Evolutionary conservation across 2,113 vertebrate genomes (phyloP), one percentile per base, ranked within the genome.

Genomic region (Colistium nudipinnis): DNA sequence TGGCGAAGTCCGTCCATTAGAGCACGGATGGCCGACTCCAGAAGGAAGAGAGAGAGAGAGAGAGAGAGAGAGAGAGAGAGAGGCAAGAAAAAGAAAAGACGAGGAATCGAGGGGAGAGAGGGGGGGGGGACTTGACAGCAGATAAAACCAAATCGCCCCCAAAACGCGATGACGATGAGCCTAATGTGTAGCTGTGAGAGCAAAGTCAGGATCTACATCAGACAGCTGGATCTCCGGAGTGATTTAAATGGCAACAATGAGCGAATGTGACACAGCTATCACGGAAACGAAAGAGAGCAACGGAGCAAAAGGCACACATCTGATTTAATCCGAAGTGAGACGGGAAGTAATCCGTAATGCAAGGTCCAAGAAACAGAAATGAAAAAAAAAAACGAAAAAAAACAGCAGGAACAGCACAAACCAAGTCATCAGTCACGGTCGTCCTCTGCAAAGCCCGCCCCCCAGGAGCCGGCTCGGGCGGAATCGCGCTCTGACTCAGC

Each of bases 261-360:
- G 53, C 61, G 62, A 56, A 82, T 57, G 72, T 75, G 85, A 82
- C 82, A 86, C 64, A 74, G 31, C 63, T 60, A 59, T 69, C 72
- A 62, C 43, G 67, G 77, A 70, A 76, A 45, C 8, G 41, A 64
- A 56, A 66, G 69, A 53, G 56, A 54, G 75, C 63, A 76, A 62
- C 6, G 6, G n/a, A 68, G 57, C 72, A 74, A 78, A 67, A 61
- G 82, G 75, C 79, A 30, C 51, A 44, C 31, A 79, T 75, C 48
- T 80, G 78, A 82, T 76, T 84, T 87, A 87, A 89, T 88, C 45
- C 60, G 55, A 79, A 70, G 43, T 55, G 61, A 89, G 71, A 72
- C 45, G 38, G n/a, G 45, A 74, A 75, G 62, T 28, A 74, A 81
- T 74, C 44, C 56, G 61, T n/a, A 47, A n/a, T 78, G 63, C 78